Base-by-base conservation (phyloP, 2,888 invertebrate genomes). In the Polietes domitor region DNA sequence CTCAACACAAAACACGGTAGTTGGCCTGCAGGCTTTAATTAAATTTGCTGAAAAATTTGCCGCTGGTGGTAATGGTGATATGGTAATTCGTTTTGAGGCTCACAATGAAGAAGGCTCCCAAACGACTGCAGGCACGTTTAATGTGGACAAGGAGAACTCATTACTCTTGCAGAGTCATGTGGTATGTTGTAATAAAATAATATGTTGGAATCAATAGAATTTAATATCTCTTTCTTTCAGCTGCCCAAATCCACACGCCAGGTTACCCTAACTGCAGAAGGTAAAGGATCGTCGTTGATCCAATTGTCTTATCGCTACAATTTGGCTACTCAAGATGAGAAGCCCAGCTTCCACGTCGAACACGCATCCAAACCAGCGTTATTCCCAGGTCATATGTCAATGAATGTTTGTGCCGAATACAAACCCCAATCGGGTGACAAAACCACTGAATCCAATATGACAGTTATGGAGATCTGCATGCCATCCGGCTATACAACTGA, bases 401-500 rank as follows among this genome's bases (percentile, higher is more conserved):
- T 98, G 17, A 97, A 97, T 9, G 94, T 97, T 78, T 98, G 98
- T 89, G 94, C 96, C 72, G 95, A 95, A 94, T 96, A 93, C 72
- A 71, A 88, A 2, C 89, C 89, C 0, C 78, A 86, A 0, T 87
- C 88, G 5, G 79, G 78, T 0, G 74, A 37, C 4, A 81, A 82
- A 7, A 87, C 87, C 15, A 94, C 94, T 88, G 94, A 94, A 72
- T 95, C 96, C 83, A 98, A 98, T 86, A 96, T 98, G 95, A 96
- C 97, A 12, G 96, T 98, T 0, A 96, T 98, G 94, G 97, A 98
- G 89, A 96, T 98, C 0, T 95, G 95, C 83, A 93, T 98, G 80
- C 98, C 98, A 0, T 98, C 98, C 0, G 98, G 98, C n/a, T 98
- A 96, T 90, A 94, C 96, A 0, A 96, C 97, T 0, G 97, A 98